Evolutionary conservation across 2,888 invertebrate genomes (phyloP).

Genomic region (Bibio marci): DNA sequence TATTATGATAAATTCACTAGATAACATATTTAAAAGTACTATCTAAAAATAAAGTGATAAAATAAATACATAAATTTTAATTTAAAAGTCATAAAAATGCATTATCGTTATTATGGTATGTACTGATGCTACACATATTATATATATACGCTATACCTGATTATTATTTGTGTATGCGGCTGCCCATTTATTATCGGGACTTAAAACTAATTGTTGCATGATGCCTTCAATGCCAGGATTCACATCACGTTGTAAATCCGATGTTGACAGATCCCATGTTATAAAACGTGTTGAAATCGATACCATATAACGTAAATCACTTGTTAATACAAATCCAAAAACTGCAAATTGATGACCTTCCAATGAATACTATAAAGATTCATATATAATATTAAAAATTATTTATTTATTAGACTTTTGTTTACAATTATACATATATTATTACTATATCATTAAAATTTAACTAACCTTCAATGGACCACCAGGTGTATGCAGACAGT

Average conservation of each 20-base stretch:
- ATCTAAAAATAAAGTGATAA: no score
- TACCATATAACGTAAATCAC: slow-evolving; percentile 82
- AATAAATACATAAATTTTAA: no score
- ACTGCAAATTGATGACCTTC: slow-evolving; percentile 98
- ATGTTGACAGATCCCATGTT: slow-evolving; percentile 92
- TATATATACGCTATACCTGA: slow-evolving; percentile 34
- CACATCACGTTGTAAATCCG: slow-evolving; percentile 80
- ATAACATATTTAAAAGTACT: slow-evolving; percentile 78
- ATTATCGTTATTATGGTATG: no score
- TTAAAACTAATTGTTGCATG: slow-evolving; percentile 83
- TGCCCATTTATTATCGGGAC: slow-evolving; percentile 90
- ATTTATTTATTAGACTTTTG: background rate
- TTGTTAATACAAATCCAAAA: slow-evolving; percentile 77
- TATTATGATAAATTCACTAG: slow-evolving; percentile 79
- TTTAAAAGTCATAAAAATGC: slow-evolving; percentile 5
- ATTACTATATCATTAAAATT: background rate
- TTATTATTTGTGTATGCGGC: slow-evolving; percentile 93
- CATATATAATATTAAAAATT: no score
- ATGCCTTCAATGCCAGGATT: slow-evolving; percentile 92
- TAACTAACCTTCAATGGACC: slow-evolving; percentile 73
- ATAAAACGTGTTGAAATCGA: slow-evolving; percentile 94
- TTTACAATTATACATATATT: background rate
- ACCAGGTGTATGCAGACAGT: slow-evolving; percentile 96
- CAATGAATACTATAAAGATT: slow-evolving; percentile 71
- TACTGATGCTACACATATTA: no score